Evolutionary conservation across 2,113 vertebrate genomes (phyloP), one percentile per base, ranked within the genome.

Genomic region (Bubo scandiacus): DNA sequence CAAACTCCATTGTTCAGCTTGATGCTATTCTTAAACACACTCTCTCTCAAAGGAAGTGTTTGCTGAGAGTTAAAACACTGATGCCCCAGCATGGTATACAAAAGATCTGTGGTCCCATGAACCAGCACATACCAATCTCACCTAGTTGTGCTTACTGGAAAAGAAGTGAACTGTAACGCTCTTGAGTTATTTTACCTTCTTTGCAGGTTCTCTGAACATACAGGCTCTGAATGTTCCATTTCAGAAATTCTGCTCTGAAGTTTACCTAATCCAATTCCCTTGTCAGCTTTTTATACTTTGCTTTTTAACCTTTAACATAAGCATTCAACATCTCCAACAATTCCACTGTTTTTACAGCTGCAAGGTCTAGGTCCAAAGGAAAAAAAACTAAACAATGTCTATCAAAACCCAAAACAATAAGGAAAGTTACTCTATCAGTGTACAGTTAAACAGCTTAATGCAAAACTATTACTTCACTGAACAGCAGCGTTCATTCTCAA

Each of bases 261-360:
- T 27, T 66, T 58, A 84, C 36, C 25, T 79, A 42, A 81, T 51
- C 16, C 40, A 59, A 49, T 51, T 63, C 49, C 45, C 88, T 74
- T 82, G 61, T 81, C 92, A 94, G 54, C n/a, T 95, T 95, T 88
- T 82, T 94, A 52, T 59, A 73, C 90, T 58, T 74, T 20, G 52
- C 6, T 85, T 94, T 89, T 86, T 88, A 74, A 71, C 15, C 42
- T 78, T 78, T 51, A 90, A 47, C 38, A 17, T n/a, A 72, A 70
- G 5, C 72, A 66, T 86, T 82, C 79, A 73, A 77, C 47, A 75
- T 77, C 54, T 88, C 58, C 63, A 81, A 81, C 55, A 87, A 19
- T 66, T 67, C 36, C 2, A 11, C 26, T 66, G 40, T 40, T 74
- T 92, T 81, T 58, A 84, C 61, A 85, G 77, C 57, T 92, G 61